Evolutionary conservation across 2,797 vertebrate species (phyloP).

Genomic region (Leptodactylus fallax): DNA sequence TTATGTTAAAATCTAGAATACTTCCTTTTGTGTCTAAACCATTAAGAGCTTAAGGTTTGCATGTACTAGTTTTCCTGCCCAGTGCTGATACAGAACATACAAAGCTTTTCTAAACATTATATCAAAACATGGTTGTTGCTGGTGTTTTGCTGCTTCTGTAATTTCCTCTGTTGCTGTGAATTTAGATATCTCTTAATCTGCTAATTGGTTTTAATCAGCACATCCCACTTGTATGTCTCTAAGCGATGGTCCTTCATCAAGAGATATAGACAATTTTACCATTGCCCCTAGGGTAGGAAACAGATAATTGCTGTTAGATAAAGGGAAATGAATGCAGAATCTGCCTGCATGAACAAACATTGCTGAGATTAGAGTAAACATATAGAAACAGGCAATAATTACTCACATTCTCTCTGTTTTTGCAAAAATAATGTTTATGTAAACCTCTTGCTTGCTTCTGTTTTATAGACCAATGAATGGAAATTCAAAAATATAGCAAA

Average conservation of each 20-base stretch:
- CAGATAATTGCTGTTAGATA: conserved; percentile 64
- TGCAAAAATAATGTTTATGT: conserved; percentile 20
- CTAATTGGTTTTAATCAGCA: conserved; percentile 65
- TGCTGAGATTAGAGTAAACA: conserved; percentile 60
- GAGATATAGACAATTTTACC: conserved; percentile 64
- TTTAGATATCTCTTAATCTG: conserved; percentile 63
- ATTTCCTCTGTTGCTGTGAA: conserved; percentile 57
- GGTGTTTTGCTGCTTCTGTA: conserved; percentile 34
- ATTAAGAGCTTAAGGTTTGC: not conserved
- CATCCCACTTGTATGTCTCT: conserved; percentile 64
- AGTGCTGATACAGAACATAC: not conserved
- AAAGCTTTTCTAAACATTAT: conserved; percentile 36
- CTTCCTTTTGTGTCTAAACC: not conserved
- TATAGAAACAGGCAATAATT: conserved; percentile 54
- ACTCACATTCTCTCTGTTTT: not conserved
- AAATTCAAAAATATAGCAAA: not conserved
- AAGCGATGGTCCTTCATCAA: conserved; percentile 64
- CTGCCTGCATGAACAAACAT: conserved; percentile 57
- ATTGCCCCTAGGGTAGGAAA: conserved; percentile 58
- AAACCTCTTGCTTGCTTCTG: not conserved
- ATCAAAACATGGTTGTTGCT: conserved; percentile 48
- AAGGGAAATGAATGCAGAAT: conserved; percentile 59
- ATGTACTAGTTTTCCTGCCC: not conserved
- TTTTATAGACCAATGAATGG: not conserved
- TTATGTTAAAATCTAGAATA: not conserved